Evolutionary conservation across 2,888 invertebrate species (phyloP).

Genomic region (Tachystola acroxantha): DNA sequence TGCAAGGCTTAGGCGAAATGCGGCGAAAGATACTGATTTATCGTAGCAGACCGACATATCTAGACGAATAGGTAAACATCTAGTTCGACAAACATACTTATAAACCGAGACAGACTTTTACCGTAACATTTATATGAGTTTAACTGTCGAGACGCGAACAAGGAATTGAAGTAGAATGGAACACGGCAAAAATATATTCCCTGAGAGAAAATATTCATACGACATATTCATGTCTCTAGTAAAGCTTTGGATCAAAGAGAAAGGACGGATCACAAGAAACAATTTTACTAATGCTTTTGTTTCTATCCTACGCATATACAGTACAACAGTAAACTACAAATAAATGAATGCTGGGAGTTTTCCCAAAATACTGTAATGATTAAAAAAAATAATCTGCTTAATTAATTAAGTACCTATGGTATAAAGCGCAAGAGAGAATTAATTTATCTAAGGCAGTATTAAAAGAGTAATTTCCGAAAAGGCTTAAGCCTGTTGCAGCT

Average conservation of each 20-base stretch:
- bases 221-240: slow-evolving; percentile 35
- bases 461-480: too few species aligned
- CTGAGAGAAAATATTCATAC: slow-evolving; percentile 31
- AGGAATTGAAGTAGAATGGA: slow-evolving; percentile 35
- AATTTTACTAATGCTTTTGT: slow-evolving; percentile 8
- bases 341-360: neutral
- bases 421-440: too few species aligned
- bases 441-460: too few species aligned
- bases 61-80: too few species aligned
- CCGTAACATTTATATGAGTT: slow-evolving; percentile 33
- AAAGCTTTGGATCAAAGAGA: slow-evolving; percentile 11
- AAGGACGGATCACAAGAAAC: slow-evolving; percentile 9
- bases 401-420: too few species aligned
- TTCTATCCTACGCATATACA: neutral
- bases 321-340: neutral
- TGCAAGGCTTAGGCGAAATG: too few species aligned
- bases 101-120: too few species aligned
- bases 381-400: too few species aligned
- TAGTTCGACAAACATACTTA: too few species aligned
- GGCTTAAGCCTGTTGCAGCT: too few species aligned
- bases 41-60: too few species aligned
- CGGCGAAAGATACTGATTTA: too few species aligned
- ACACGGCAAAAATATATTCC: slow-evolving; percentile 39
- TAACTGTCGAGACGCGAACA: slow-evolving; percentile 28
- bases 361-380: neutral